Evolutionary conservation across 2,113 vertebrate genomes (phyloP).

Genomic region (Oostethus manadensis): DNA sequence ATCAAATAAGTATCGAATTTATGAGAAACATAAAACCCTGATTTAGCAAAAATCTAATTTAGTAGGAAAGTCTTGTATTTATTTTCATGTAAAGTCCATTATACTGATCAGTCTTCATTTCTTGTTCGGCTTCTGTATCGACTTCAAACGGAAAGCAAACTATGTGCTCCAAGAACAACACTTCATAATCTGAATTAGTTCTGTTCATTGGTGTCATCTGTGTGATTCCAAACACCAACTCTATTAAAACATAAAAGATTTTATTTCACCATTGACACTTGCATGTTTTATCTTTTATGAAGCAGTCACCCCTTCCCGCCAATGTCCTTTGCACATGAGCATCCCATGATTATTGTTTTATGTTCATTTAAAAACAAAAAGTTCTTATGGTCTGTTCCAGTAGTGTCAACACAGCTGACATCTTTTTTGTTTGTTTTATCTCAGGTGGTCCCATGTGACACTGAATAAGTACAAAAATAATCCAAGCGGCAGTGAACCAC

Average conservation of each 20-base stretch:
- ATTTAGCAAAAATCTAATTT: too few relatives aligned
- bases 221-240: conserved; percentile 8
- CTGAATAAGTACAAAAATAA: conserved; percentile 8
- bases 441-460: conserved; percentile 11
- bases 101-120: too few relatives aligned
- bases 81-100: too few relatives aligned
- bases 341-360: not conserved
- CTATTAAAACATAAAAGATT: conserved; percentile 56
- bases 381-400: conserved; percentile 13
- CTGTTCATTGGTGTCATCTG: not conserved
- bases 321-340: not conserved
- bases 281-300: conserved; percentile 22
- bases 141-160: too few relatives aligned
- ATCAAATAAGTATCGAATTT: too few relatives aligned
- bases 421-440: not conserved
- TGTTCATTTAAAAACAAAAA: conserved; percentile 14
- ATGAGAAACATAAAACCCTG: too few relatives aligned
- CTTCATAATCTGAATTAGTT: too few relatives aligned
- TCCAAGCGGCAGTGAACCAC: not conserved
- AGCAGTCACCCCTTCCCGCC: conserved; percentile 4
- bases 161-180: too few relatives aligned
- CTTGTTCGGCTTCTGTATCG: too few relatives aligned
- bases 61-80: too few relatives aligned
- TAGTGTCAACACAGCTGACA: conserved; percentile 38
- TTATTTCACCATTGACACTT: conserved; percentile 53